Conservation (phyloP, 92 coral and sea anemone species). For the Nematostella vectensis region DNA sequence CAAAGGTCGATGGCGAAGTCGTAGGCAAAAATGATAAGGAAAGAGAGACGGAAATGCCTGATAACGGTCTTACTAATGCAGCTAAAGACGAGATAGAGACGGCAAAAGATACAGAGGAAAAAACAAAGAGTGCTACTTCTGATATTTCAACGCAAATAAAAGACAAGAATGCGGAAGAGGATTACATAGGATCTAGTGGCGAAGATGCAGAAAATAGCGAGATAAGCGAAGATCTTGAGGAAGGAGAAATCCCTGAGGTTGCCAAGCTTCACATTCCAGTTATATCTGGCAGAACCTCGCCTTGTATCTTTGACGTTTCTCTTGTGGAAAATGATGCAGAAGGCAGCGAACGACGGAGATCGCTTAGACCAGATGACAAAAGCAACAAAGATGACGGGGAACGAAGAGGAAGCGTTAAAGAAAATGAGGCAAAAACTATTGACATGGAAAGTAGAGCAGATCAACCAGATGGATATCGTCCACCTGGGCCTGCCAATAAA, state of each 20-base stretch:
- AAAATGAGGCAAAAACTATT: neutral
- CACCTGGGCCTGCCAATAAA: too few species aligned
- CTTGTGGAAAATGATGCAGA: too few species aligned
- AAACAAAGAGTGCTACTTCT: too few species aligned
- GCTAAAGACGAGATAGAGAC: neutral
- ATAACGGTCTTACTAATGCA: too few species aligned
- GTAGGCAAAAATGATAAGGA: neutral
- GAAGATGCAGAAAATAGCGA: neutral
- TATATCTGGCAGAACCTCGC: neutral
- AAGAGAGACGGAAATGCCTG: neutral
- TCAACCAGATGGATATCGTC: too few species aligned
- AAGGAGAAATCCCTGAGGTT: neutral
- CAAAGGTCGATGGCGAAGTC: neutral
- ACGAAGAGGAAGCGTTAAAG: neutral
- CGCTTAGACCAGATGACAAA: slow-evolving; percentile 3
- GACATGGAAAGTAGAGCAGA: neutral
- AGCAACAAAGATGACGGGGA: neutral
- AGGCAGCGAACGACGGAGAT: neutral
- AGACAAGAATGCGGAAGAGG: too few species aligned
- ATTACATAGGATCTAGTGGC: too few species aligned
- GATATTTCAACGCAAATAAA: too few species aligned
- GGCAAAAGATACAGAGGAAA: slow-evolving; percentile 1
- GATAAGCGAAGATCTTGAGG: neutral
- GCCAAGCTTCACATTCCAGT: neutral
- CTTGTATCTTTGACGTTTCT: too few species aligned